Evolutionary conservation across 2,888 invertebrate species (phyloP).

Genomic region (Hedychridium roseum): DNA sequence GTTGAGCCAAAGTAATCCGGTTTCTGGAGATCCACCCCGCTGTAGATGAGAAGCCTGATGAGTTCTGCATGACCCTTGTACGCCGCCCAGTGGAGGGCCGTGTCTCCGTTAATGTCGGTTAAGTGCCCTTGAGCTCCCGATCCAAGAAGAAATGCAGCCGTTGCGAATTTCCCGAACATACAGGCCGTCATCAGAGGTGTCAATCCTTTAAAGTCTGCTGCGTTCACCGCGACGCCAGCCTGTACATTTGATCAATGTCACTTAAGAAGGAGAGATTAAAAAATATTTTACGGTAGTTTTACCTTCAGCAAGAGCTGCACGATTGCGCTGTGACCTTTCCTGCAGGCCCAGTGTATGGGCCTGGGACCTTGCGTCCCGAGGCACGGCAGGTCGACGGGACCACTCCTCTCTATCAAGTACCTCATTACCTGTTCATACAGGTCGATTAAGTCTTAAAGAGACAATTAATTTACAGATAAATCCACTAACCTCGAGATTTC

Average conservation of each 20-base stretch:
- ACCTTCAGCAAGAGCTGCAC: conserved; percentile 75
- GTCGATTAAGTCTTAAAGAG: not conserved
- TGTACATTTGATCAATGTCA: too few relatives aligned
- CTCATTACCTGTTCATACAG: conserved; percentile 71
- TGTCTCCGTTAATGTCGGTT: conserved; percentile 92
- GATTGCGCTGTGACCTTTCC: conserved; percentile 90
- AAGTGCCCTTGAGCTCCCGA: conserved; percentile 88
- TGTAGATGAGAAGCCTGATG: conserved; percentile 87
- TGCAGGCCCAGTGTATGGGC: conserved; percentile 94
- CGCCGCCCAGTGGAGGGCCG: conserved; percentile 93
- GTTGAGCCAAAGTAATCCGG: conserved; percentile 93
- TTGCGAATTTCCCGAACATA: conserved; percentile 91
- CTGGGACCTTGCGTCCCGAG: conserved; percentile 88
- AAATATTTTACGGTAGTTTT: conserved; percentile 9
- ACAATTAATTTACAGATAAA: not conserved
- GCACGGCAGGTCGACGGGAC: conserved; percentile 86
- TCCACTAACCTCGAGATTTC: conserved; percentile 76
- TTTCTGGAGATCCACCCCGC: conserved; percentile 88
- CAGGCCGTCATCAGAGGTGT: conserved; percentile 92
- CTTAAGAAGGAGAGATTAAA: too few relatives aligned
- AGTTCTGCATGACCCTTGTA: conserved; percentile 92
- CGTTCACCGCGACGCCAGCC: conserved; percentile 88
- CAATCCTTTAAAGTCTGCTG: conserved; percentile 87
- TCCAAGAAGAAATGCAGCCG: conserved; percentile 88
- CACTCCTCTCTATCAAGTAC: conserved; percentile 83